Conservation (phyloP, 92 coral and sea anemone genomes). For the Phenganax marumi region DNA sequence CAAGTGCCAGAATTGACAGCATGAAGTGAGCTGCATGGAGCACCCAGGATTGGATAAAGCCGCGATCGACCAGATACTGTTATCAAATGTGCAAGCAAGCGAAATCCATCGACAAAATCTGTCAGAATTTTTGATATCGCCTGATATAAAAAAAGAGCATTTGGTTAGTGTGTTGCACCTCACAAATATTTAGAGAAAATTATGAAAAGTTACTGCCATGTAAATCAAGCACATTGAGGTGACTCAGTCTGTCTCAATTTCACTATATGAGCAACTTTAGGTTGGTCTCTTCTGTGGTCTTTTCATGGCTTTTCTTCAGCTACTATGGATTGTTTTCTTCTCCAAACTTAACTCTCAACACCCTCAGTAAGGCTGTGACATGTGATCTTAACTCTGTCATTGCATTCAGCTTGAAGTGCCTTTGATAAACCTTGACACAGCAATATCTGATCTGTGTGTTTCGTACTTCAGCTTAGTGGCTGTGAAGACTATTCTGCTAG, state of each 20-base stretch:
- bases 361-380: too few relatives aligned
- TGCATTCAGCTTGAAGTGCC: too few relatives aligned
- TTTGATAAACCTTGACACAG: neutral
- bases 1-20: constrained; percentile 64
- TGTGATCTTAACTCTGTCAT: too few relatives aligned
- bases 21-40: constrained; percentile 77
- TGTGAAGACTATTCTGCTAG: too few relatives aligned
- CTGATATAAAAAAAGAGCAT: constrained; percentile 29
- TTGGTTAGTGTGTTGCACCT: neutral
- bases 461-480: too few relatives aligned
- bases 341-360: too few relatives aligned
- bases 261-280: too few relatives aligned
- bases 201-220: neutral
- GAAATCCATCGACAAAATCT: constrained; percentile 77
- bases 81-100: constrained; percentile 89
- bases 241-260: too few relatives aligned
- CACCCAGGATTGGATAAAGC: constrained; percentile 90
- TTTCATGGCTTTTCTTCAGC: too few relatives aligned
- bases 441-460: neutral
- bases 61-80: constrained; percentile 91
- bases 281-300: too few relatives aligned
- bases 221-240: too few relatives aligned
- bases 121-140: constrained; percentile 79
- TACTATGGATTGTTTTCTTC: too few relatives aligned
- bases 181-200: neutral